Percentiles rank a stretch among this genome's conserved stretches.
These are phyloP conservation scores for Conistra vaccinii DNA, from an alignment of 2,888 invertebrate genomes.

Conservation along the genomic window DNA sequence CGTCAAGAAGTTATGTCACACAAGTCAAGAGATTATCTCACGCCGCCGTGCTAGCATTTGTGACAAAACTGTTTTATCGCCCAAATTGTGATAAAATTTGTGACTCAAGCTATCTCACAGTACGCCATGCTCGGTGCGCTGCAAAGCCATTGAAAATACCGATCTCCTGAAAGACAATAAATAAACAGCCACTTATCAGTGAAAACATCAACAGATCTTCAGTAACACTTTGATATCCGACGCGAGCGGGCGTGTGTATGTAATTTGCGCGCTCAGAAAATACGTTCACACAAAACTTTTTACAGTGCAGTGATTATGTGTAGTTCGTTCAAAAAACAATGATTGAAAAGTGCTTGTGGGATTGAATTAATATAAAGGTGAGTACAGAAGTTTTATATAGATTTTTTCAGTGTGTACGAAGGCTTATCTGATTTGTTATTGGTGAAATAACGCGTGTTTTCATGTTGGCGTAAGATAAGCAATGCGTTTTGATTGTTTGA, in stretches of 20 bases:
- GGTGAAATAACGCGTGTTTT: slow-evolving; percentile 45
- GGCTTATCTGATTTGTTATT: slow-evolving; percentile 54
- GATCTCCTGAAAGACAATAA: slow-evolving; percentile 20
- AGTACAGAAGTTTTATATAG: neutral
- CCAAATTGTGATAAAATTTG: no score
- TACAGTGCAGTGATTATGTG: slow-evolving; percentile 39
- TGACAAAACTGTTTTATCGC: no score
- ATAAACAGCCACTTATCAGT: slow-evolving; percentile 52
- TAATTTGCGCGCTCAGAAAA: slow-evolving; percentile 17
- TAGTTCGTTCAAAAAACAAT: slow-evolving; percentile 8
- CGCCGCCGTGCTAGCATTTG: no score
- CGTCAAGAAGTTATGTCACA: no score
- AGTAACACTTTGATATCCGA: slow-evolving; percentile 42
- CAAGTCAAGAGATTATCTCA: no score
- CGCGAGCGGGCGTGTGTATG: slow-evolving; percentile 22
- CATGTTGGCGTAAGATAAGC: slow-evolving; percentile 52
- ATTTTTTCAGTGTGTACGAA: slow-evolving; percentile 8
- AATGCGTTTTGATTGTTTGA: slow-evolving; percentile 30
- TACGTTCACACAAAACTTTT: slow-evolving; percentile 37
- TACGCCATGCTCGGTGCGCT: no score
- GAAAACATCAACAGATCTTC: slow-evolving; percentile 37
- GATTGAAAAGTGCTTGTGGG: slow-evolving; percentile 6
- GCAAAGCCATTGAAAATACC: neutral
- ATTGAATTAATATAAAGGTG: slow-evolving; percentile 30
- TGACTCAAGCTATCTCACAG: no score